A percentile compares a stretch with the other conserved stretches of the same genome.
These are phyloP conservation scores for Chrysomallon squamiferum DNA, from an alignment of 1,140 invertebrate genomes.

Conservation along the genomic window DNA sequence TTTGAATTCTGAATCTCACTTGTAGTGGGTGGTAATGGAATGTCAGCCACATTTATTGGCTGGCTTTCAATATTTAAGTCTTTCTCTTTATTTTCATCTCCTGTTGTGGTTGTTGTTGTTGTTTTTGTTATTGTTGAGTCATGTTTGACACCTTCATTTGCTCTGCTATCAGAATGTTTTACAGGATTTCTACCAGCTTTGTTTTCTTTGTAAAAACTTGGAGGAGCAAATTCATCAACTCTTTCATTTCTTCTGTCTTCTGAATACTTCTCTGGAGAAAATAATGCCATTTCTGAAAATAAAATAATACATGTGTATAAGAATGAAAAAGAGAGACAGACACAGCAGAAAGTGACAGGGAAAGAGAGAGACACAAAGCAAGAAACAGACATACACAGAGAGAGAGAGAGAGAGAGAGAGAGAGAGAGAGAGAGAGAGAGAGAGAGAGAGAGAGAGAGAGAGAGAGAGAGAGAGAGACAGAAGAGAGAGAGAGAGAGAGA, in stretches of 20 bases:
- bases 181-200: background rate
- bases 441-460: no score
- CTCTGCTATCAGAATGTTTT: background rate
- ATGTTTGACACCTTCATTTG: background rate
- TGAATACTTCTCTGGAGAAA: conserved; percentile 27
- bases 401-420: no score
- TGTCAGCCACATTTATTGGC: background rate
- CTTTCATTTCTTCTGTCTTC: conserved; percentile 33
- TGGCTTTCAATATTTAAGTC: background rate
- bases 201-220: conserved; percentile 32
- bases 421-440: no score
- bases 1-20: background rate
- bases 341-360: no score
- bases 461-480: no score
- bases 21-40: background rate
- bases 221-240: conserved; percentile 40
- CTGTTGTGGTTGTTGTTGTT: background rate
- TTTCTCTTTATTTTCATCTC: background rate
- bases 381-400: no score
- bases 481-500: no score
- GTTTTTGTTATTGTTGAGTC: background rate
- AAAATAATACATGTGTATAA: background rate
- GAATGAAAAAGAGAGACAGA: no score
- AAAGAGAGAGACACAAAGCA: no score
- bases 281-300: conserved; percentile 26